A percentile compares a stretch with the other conserved stretches of the same genome.
These are phyloP conservation scores for Bradypodion pumilum DNA, from an alignment of 2,797 vertebrate genomes.

Conservation along the genomic window DNA sequence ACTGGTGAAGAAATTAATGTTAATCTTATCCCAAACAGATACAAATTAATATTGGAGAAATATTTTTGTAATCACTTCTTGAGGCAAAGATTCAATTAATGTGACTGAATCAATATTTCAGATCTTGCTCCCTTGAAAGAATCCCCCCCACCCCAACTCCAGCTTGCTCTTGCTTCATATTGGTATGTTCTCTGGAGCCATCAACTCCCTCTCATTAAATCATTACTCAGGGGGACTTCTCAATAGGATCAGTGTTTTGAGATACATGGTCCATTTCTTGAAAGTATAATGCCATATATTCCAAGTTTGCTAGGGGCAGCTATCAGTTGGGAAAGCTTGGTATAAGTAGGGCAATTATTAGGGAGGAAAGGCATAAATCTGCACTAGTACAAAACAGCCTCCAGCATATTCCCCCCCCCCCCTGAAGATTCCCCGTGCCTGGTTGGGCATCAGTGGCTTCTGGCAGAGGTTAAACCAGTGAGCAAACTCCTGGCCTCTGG, in stretches of 20 bases:
- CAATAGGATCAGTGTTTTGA: conserved; percentile 54
- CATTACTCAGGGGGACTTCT: conserved; percentile 63
- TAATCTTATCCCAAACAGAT: conserved; percentile 86
- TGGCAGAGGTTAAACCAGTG: too few species aligned
- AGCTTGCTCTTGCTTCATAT: conserved; percentile 74
- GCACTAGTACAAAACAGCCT: conserved; percentile 43
- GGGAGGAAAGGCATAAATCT: conserved; percentile 57
- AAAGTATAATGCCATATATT: conserved; percentile 57
- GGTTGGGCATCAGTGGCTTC: too few species aligned
- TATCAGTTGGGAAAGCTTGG: conserved; percentile 56
- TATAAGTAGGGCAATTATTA: conserved; percentile 67
- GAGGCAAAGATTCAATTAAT: conserved; percentile 92
- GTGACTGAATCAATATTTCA: conserved; percentile 90
- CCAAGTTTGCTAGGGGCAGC: conserved; percentile 44
- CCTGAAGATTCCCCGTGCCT: too few species aligned
- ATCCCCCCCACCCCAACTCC: conserved; percentile 49
- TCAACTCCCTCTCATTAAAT: conserved; percentile 63
- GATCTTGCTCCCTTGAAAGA: conserved; percentile 79
- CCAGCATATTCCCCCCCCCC: not conserved
- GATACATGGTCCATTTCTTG: conserved; percentile 57
- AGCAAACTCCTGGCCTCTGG: too few species aligned
- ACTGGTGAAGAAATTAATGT: conserved; percentile 84
- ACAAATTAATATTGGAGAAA: conserved; percentile 91
- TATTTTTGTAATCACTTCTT: conserved; percentile 88
- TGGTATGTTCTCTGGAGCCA: conserved; percentile 65